These are phyloP conservation scores for Metalampra italica DNA, from an alignment of 2,888 invertebrate genomes.

Conservation along the genomic window DNA sequence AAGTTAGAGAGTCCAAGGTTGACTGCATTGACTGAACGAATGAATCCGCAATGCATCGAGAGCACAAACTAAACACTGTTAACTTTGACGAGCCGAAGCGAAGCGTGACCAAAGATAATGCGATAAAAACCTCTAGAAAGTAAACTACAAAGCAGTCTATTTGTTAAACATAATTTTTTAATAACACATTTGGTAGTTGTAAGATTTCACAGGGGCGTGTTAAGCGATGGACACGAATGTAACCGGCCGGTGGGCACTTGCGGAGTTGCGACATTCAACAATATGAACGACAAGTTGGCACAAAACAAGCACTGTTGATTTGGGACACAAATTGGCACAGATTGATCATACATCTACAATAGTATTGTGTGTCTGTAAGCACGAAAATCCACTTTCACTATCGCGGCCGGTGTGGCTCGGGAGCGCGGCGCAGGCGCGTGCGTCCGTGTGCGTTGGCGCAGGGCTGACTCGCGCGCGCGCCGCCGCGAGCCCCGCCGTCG, in stretches of 20 bases:
- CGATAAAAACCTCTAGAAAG: slow-evolving; percentile 46
- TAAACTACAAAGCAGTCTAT: slow-evolving; percentile 19
- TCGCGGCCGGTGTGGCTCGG: slow-evolving; percentile 24
- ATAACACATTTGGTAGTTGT: slow-evolving; percentile 17
- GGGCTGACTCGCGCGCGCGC: slow-evolving; percentile 58
- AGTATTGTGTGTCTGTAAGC: slow-evolving; percentile 27
- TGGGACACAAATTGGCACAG: slow-evolving; percentile 7
- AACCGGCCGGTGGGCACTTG: slow-evolving; percentile 21
- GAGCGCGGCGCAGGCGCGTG: slow-evolving; percentile 43
- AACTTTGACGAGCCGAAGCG: slow-evolving; percentile 44
- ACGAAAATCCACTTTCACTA: slow-evolving; percentile 62
- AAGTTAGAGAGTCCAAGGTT: slow-evolving; percentile 29
- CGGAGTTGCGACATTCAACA: slow-evolving; percentile 28
- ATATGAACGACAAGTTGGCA: slow-evolving; percentile 24
- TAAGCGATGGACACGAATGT: slow-evolving; percentile 7
- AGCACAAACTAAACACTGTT: slow-evolving; percentile 36
- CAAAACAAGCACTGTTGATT: slow-evolving; percentile 6
- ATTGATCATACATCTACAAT: slow-evolving; percentile 24
- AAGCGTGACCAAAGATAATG: slow-evolving; percentile 54
- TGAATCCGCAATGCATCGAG: slow-evolving; percentile 29
- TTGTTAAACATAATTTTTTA: slow-evolving; percentile 6
- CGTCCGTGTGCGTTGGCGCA: slow-evolving; percentile 57
- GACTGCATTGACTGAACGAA: slow-evolving; percentile 27
- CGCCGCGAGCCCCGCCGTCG: slow-evolving; percentile 13
- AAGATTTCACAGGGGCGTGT: slow-evolving; percentile 25